Base-by-base conservation (phyloP, 2,113 vertebrate genomes). In the Gopherus evgoodei region DNA sequence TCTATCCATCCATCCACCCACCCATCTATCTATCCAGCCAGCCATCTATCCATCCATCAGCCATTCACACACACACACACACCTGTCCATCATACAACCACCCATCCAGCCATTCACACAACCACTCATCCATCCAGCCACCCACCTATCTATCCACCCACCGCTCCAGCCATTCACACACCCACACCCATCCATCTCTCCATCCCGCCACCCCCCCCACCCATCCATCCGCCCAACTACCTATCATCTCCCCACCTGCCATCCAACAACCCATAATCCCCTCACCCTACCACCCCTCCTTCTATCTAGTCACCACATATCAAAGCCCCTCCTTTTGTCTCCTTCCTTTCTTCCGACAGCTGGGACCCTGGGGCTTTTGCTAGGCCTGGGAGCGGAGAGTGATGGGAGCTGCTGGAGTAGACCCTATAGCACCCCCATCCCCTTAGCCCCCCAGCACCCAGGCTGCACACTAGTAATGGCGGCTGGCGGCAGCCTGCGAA, bases 1-100 rank as follows among this genome's bases (percentile, higher is more conserved):
- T 44, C 44, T 6, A 4, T 9, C 19, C 11, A 42, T 6, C 9
- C 22, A 13, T 5, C 1, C 16, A 17, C 4, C 14, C 31, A 9
- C 6, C 38, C 38, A 42, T 3, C 38, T 11, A 76, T 11, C 9
- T 11, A n/a, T 8, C 59, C 2, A 57, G 27, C 56, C 25, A 59
- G 11, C 12, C 21, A 56, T 22, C 62, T 7, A 65, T 1, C 31
- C 62, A n/a, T 4, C 31, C 31, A 44, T 11, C 59, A 16, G 27
- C 25, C 27, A 59, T 27, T 24, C 1, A 29, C 57, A 44, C 44
- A 44, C 44, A 38, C 38, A 38, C 38, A 2, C 27, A 14, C 13
- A 56, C 8, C 13, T 31, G 14, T 21, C n/a, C 21, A 72, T 5
- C n/a, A 42, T 42, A 42, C 42, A 42, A 42, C 42, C 42, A 42